Conservation (phyloP, 2,888 invertebrate species). For the Oscheius onirici region DNA sequence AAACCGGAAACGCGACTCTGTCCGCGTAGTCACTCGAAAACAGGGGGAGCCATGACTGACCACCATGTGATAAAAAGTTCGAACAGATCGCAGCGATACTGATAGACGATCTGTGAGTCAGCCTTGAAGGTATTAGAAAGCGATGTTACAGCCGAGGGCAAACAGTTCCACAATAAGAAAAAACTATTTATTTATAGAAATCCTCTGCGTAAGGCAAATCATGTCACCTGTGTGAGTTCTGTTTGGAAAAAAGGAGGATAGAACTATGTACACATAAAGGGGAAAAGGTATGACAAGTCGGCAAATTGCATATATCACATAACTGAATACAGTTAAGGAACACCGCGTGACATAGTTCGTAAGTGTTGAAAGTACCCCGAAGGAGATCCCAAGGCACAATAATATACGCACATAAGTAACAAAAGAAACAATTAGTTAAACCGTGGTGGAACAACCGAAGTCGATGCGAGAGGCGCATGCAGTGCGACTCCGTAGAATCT, state of each 20-base stretch:
- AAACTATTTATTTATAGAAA: slow-evolving; percentile 4
- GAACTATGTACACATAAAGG: not conserved
- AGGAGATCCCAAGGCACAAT: slow-evolving; percentile 6
- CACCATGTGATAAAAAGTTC: not conserved
- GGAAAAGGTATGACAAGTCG: slow-evolving; percentile 8
- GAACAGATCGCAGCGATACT: no score
- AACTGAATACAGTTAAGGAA: slow-evolving; percentile 17
- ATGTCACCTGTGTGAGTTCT: not conserved
- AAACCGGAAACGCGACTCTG: slow-evolving; percentile 4
- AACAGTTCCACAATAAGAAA: not conserved
- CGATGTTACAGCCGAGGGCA: not conserved
- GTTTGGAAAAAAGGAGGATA: not conserved
- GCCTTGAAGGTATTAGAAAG: no score
- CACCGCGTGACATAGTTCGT: not conserved
- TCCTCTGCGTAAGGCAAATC: slow-evolving; percentile 2
- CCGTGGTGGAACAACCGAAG: slow-evolving; percentile 15
- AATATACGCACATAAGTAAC: slow-evolving; percentile 6
- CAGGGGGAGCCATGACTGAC: slow-evolving; percentile 2
- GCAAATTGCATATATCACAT: slow-evolving; percentile 20
- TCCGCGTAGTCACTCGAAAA: not conserved
- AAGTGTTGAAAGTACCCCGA: slow-evolving; percentile 2
- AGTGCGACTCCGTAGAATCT: slow-evolving; percentile 60
- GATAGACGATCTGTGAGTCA: no score
- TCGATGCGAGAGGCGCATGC: slow-evolving; percentile 18
- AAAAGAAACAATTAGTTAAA: slow-evolving; percentile 4